A percentile compares a stretch with the other conserved stretches of the same genome.
phyloP scores from a whole-genome alignment of 1,140 invertebrate species.

The Ptiloglossa arizonensis region DNA sequence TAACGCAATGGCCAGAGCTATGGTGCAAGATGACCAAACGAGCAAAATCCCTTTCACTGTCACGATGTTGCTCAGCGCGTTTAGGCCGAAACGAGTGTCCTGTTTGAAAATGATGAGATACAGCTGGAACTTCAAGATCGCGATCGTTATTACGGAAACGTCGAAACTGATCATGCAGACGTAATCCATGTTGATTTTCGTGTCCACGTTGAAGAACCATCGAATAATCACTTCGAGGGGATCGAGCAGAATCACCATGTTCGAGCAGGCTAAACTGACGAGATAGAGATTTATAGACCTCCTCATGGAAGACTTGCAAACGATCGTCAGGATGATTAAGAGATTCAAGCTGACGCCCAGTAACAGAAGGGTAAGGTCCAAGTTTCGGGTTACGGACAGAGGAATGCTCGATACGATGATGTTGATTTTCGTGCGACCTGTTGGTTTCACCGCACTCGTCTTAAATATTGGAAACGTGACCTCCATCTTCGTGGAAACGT shows the following conservation, averaged over 20 bases:
- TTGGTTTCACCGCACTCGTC: not conserved
- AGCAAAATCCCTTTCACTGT: conserved; percentile 63
- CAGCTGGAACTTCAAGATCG: conserved; percentile 67
- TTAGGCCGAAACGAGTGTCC: conserved; percentile 29
- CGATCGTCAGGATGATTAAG: conserved; percentile 54
- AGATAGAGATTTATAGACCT: conserved; percentile 68
- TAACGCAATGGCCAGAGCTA: conserved; percentile 68
- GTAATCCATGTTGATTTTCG: conserved; percentile 69
- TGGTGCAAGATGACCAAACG: conserved; percentile 67
- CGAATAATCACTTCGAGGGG: conserved; percentile 64
- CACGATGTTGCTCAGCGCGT: conserved; percentile 43
- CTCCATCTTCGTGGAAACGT: not conserved
- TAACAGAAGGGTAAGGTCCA: conserved; percentile 60
- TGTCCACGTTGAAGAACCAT: conserved; percentile 60
- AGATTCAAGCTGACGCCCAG: conserved; percentile 58
- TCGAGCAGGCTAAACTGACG: conserved; percentile 67
- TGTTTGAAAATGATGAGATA: conserved; percentile 60
- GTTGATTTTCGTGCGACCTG: conserved; percentile 41
- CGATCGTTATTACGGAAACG: conserved; percentile 70
- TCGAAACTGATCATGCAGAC: conserved; percentile 70
- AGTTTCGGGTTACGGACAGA: not conserved
- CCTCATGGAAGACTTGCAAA: conserved; percentile 54
- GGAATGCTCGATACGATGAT: conserved; percentile 29
- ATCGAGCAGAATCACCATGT: conserved; percentile 71
- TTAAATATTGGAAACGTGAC: not conserved